Conservation (phyloP, 2,888 invertebrate genomes). For the Crocallis elinguaria region DNA sequence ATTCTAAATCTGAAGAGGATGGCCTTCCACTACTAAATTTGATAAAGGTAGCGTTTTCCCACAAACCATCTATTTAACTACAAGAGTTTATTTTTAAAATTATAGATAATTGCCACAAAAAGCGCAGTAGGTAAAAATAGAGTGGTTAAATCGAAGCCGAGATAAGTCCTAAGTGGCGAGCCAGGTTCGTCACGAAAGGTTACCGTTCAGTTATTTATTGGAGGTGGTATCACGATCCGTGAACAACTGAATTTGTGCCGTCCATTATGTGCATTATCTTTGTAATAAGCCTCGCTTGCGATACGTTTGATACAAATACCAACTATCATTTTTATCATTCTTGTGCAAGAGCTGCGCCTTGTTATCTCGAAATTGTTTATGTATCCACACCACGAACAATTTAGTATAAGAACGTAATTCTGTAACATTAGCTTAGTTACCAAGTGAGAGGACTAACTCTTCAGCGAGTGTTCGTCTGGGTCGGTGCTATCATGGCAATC, state of each 20-base stretch:
- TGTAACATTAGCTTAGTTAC: too few species aligned
- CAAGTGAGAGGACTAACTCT: too few species aligned
- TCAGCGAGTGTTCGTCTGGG: too few species aligned
- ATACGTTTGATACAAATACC: conserved; percentile 6
- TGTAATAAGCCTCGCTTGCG: conserved; percentile 17
- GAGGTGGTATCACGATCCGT: conserved; percentile 50
- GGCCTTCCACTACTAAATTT: background rate
- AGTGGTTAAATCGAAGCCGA: conserved; percentile 45
- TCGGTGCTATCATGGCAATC: too few species aligned
- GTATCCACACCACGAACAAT: too few species aligned
- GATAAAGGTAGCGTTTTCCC: conserved; percentile 10
- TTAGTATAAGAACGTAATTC: too few species aligned
- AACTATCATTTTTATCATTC: background rate
- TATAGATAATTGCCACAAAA: conserved; percentile 38
- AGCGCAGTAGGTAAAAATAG: conserved; percentile 49
- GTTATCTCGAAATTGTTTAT: too few species aligned
- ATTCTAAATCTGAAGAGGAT: background rate
- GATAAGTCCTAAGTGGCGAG: conserved; percentile 61
- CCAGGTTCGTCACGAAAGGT: conserved; percentile 63
- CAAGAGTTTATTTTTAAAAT: conserved; percentile 26
- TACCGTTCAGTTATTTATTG: conserved; percentile 58
- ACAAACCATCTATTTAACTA: conserved; percentile 11
- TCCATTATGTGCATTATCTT: conserved; percentile 44
- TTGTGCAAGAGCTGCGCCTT: background rate
- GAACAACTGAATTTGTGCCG: conserved; percentile 43